A percentile compares a stretch with the other conserved stretches of the same genome.
Conservation (phyloP, 2,888 invertebrate genomes). For the Dysmachus trigonus region DNA sequence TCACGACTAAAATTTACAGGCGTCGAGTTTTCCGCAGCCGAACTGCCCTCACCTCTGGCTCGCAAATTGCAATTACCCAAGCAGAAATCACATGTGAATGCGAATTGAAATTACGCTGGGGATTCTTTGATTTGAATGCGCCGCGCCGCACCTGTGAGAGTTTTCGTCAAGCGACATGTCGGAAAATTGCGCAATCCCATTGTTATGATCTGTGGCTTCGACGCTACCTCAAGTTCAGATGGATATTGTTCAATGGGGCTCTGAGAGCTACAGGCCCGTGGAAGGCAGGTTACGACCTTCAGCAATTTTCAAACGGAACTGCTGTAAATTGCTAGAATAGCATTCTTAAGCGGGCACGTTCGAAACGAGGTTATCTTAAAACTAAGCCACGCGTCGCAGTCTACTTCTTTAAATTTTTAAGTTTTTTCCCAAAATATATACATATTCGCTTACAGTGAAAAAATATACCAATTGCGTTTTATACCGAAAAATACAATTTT, state of each 20-base stretch:
- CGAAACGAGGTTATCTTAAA: background rate
- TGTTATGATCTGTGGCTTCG: background rate
- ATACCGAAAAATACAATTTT: no score
- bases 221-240: constrained; percentile 18
- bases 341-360: background rate
- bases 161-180: constrained; percentile 9
- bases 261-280: background rate
- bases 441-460: no score
- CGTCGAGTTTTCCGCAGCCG: background rate
- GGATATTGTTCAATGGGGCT: background rate
- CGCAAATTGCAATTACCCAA: background rate
- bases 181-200: constrained; percentile 24
- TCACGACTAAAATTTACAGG: background rate
- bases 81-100: constrained; percentile 22
- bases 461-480: no score
- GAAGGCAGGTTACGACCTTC: background rate
- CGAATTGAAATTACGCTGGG: constrained; percentile 1
- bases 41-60: background rate
- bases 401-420: background rate
- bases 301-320: background rate
- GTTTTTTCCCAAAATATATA: background rate
- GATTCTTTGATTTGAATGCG: background rate
- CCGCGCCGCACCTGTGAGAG: background rate
- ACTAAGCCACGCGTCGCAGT: background rate
- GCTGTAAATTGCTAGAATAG: background rate